Percentiles rank a stretch among this genome's conserved stretches.
Evolutionary conservation across 2,888 invertebrate genomes (phyloP).

Genomic region (Liodrosophila aerea): DNA sequence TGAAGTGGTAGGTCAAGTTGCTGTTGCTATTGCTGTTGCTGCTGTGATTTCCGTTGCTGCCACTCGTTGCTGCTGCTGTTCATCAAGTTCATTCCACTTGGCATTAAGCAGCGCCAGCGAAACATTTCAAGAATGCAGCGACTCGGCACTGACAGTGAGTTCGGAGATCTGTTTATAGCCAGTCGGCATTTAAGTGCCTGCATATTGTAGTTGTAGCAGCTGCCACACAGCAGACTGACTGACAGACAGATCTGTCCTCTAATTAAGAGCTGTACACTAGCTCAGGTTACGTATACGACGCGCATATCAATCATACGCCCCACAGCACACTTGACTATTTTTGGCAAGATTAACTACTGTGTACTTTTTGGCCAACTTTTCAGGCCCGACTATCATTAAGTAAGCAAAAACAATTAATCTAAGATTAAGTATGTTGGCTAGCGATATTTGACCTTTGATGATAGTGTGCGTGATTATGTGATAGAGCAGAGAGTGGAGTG

Average conservation of each 20-base stretch:
- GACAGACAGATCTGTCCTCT: neutral
- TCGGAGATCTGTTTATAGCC: conserved; percentile 63
- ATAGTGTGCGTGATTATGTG: conserved; percentile 40
- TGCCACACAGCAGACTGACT: too few relatives aligned
- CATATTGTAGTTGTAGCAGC: conserved; percentile 7
- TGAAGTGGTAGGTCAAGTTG: conserved; percentile 51
- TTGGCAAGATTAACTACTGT: too few relatives aligned
- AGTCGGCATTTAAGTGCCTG: conserved; percentile 62
- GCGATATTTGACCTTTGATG: conserved; percentile 61
- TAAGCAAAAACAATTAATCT: neutral
- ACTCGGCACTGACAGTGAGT: conserved; percentile 67
- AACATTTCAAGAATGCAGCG: conserved; percentile 67
- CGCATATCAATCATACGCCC: conserved; percentile 35
- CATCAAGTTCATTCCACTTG: conserved; percentile 76
- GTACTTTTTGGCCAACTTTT: neutral
- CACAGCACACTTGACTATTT: conserved; percentile 1
- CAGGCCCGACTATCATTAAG: neutral
- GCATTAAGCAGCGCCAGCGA: conserved; percentile 61
- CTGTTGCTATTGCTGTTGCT: conserved; percentile 7
- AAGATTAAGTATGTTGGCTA: conserved; percentile 12
- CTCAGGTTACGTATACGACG: conserved; percentile 37
- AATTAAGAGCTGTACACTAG: conserved; percentile 23
- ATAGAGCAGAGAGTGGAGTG: neutral
- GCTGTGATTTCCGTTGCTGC: conserved; percentile 11
- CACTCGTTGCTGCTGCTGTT: conserved; percentile 35